Evolutionary conservation across 1,140 invertebrate species (phyloP).

Genomic region (Patella vulgata): DNA sequence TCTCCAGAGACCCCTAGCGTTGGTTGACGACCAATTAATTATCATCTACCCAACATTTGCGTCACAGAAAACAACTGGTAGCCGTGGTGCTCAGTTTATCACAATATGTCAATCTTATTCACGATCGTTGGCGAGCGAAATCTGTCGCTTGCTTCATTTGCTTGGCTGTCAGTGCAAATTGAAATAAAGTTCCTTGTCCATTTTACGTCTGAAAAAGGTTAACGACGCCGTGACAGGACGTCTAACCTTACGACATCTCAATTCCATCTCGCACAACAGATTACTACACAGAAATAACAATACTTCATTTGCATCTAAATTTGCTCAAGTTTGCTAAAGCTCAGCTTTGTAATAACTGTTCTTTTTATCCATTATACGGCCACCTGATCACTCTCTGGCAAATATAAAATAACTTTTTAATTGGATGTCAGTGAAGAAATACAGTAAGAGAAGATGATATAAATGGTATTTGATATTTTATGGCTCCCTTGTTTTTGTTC

Average conservation of each 20-base stretch:
- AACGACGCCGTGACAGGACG: constrained; percentile 10
- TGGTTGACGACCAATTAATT: constrained; percentile 9
- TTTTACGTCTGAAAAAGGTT: constrained; percentile 1
- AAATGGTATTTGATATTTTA: no score
- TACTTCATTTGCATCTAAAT: constrained; percentile 26
- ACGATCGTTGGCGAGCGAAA: neutral
- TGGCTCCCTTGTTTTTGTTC: no score
- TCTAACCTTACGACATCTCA: constrained; percentile 7
- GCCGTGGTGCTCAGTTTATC: neutral
- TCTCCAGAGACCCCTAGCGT: constrained; percentile 7
- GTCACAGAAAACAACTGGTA: constrained; percentile 5
- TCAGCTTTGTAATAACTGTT: constrained; percentile 2
- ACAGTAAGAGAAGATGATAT: no score
- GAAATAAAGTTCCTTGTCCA: constrained; percentile 18
- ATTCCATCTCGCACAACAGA: constrained; percentile 1
- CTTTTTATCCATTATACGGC: constrained; percentile 5
- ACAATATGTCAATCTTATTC: constrained; percentile 10
- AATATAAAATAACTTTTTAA: no score
- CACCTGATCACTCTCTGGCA: constrained; percentile 6
- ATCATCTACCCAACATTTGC: constrained; percentile 12
- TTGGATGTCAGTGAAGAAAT: no score
- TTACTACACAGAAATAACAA: constrained; percentile 18
- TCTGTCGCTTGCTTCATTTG: constrained; percentile 16
- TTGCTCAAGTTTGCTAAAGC: constrained; percentile 1
- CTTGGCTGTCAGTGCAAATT: constrained; percentile 11